These are phyloP conservation scores for Sterna hirundo DNA, from an alignment of 2,113 vertebrate species.

Conservation along the genomic window DNA sequence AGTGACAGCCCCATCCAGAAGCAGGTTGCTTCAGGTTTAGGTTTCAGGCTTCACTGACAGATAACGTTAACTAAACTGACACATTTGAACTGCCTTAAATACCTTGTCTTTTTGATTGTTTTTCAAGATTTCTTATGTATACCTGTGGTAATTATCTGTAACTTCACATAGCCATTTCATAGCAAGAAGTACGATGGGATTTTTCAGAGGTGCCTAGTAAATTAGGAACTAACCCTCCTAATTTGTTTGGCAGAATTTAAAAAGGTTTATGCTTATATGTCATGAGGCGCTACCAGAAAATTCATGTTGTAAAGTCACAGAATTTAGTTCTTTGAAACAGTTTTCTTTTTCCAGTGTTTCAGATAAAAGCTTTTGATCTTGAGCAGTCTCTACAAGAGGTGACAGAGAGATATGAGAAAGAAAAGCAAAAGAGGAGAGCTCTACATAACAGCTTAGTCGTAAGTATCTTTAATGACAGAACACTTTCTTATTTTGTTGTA, in stretches of 20 bases:
- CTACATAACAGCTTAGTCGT: conserved; percentile 71
- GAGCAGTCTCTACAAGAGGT: conserved; percentile 60
- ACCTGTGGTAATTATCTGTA: not conserved
- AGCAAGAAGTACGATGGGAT: not conserved
- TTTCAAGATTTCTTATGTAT: not conserved
- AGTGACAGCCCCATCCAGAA: not conserved
- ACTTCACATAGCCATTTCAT: not conserved
- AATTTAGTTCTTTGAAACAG: not conserved
- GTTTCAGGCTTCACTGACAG: not conserved
- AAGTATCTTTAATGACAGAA: conserved; percentile 9
- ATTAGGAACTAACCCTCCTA: not conserved
- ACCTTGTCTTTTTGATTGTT: not conserved
- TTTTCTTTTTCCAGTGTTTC: conserved; percentile 53
- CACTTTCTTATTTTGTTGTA: not conserved
- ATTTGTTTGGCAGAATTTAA: not conserved
- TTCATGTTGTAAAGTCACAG: not conserved
- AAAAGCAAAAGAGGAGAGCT: conserved; percentile 58
- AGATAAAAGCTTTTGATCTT: conserved; percentile 39
- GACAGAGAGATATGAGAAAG: conserved; percentile 41
- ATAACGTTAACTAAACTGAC: not conserved
- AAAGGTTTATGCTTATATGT: not conserved
- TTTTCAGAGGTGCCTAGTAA: not conserved
- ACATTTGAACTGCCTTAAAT: not conserved
- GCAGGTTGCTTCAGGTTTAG: not conserved
- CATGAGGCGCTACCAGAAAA: not conserved